Conservation (phyloP, 1,140 invertebrate genomes). For the Phthorimaea operculella region DNA sequence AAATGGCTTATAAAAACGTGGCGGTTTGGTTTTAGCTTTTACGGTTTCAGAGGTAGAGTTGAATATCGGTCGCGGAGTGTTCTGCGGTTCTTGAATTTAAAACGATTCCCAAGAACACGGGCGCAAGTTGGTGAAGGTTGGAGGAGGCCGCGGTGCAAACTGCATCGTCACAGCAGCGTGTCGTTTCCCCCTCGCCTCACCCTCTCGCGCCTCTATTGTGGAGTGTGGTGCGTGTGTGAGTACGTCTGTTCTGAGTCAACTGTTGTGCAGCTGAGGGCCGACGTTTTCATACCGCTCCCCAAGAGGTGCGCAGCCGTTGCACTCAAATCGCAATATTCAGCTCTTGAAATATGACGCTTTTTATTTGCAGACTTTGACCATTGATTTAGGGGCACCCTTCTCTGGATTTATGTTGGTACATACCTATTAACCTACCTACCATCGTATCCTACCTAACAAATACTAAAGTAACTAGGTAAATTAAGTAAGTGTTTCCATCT, state of each 20-base stretch:
- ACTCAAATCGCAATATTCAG: slow-evolving; percentile 37
- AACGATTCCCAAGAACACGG: slow-evolving; percentile 66
- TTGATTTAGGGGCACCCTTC: too few species aligned
- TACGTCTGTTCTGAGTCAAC: slow-evolving; percentile 47
- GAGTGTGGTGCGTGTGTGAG: slow-evolving; percentile 28
- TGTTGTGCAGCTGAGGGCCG: slow-evolving; percentile 55
- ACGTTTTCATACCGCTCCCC: slow-evolving; percentile 37
- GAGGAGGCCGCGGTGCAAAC: slow-evolving; percentile 63
- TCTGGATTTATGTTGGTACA: too few species aligned
- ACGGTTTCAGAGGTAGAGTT: slow-evolving; percentile 28
- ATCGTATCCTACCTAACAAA: too few species aligned
- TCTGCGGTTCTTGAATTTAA: slow-evolving; percentile 65
- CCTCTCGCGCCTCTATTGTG: slow-evolving; percentile 46
- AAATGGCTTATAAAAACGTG: slow-evolving; percentile 49
- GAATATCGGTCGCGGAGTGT: slow-evolving; percentile 36
- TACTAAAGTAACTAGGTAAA: too few species aligned
- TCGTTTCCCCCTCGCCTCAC: slow-evolving; percentile 29
- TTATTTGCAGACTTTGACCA: too few species aligned
- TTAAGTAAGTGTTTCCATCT: too few species aligned
- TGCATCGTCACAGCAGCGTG: slow-evolving; percentile 57
- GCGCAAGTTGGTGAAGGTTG: slow-evolving; percentile 64
- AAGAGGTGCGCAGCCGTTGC: slow-evolving; percentile 32
- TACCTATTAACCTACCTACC: too few species aligned
- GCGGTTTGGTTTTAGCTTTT: slow-evolving; percentile 37
- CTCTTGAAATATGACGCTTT: slow-evolving; percentile 23